A percentile compares a stretch with the other conserved stretches of the same genome.
Evolutionary conservation across 2,888 invertebrate species (phyloP).

Genomic region (Cephus spinipes): DNA sequence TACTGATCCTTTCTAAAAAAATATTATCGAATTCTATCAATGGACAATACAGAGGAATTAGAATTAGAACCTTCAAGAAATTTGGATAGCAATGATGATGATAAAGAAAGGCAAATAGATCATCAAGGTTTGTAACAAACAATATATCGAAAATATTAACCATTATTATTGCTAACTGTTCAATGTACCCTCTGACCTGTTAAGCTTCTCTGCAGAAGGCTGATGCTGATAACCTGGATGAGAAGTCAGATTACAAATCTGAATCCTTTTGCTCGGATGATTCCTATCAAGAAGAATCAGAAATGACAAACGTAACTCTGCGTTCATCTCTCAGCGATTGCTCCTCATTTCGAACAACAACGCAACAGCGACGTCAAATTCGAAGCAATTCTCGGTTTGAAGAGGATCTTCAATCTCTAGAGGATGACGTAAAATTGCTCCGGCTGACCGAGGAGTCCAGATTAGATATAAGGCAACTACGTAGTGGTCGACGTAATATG

Average conservation of each 20-base stretch:
- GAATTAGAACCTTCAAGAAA: background rate
- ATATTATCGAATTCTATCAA: background rate
- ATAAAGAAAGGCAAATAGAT: background rate
- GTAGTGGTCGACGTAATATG: slow-evolving; percentile 55
- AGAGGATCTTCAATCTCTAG: slow-evolving; percentile 22
- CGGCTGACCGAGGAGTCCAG: slow-evolving; percentile 7
- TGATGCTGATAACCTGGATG: slow-evolving; percentile 20
- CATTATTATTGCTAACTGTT: background rate
- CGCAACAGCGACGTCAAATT: background rate
- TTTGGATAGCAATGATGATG: background rate
- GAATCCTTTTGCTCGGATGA: slow-evolving; percentile 51
- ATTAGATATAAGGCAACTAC: slow-evolving; percentile 24
- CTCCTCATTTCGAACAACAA: slow-evolving; percentile 26
- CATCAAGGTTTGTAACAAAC: background rate
- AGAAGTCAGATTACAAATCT: slow-evolving; percentile 46
- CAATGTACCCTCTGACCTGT: background rate
- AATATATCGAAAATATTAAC: background rate
- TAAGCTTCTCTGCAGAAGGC: background rate
- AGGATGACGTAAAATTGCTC: slow-evolving; percentile 27
- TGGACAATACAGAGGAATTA: background rate
- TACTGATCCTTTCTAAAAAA: background rate
- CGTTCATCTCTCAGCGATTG: slow-evolving; percentile 34
- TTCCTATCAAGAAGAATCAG: slow-evolving; percentile 41
- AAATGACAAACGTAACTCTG: slow-evolving; percentile 40
- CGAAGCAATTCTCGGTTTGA: background rate